Percentiles rank a stretch among this genome's conserved stretches.
These are phyloP conservation scores for Aphelenchoides besseyi DNA, from an alignment of 1,140 invertebrate genomes.

Conservation along the genomic window DNA sequence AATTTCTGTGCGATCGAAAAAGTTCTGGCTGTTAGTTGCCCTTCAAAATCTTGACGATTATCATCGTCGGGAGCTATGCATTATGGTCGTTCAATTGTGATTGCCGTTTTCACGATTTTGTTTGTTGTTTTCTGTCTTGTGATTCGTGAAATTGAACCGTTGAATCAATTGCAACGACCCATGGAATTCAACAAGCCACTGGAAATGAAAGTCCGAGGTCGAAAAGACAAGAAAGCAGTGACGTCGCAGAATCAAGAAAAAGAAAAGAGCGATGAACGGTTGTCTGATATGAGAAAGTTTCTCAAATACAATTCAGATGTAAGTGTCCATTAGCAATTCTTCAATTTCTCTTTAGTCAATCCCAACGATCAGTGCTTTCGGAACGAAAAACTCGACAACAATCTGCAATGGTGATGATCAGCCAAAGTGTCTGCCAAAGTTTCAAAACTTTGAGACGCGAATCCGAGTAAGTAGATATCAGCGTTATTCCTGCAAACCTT, in stretches of 20 bases:
- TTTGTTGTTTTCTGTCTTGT: background rate
- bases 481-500: background rate
- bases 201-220: background rate
- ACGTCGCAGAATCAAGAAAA: background rate
- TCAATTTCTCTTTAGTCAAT: background rate
- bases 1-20: too few species aligned
- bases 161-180: background rate
- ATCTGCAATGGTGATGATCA: background rate
- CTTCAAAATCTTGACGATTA: too few species aligned
- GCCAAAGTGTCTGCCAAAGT: background rate
- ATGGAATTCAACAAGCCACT: background rate
- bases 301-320: background rate
- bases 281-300: background rate
- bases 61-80: background rate
- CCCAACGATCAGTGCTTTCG: background rate
- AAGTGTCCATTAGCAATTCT: background rate
- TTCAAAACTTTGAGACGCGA: background rate
- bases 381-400: background rate
- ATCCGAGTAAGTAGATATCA: background rate
- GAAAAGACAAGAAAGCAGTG: background rate
- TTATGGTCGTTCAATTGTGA: background rate
- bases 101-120: background rate
- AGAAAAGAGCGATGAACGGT: background rate
- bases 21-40: too few species aligned
- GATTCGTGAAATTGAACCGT: background rate